Evolutionary conservation across 1,140 invertebrate genomes (phyloP).

Genomic region (Pararge aegeria): DNA sequence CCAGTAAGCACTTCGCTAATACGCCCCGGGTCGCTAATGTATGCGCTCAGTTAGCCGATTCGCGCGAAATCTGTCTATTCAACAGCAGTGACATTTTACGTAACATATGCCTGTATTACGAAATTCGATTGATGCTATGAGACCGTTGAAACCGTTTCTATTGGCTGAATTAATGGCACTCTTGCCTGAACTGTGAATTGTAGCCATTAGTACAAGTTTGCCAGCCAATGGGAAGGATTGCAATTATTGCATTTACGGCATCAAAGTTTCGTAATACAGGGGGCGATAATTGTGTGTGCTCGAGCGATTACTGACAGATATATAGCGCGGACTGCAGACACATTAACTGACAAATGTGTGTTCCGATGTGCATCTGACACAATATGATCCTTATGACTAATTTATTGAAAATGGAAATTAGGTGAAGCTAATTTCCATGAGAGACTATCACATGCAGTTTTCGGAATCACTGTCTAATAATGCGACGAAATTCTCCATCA

Average conservation of each 20-base stretch:
- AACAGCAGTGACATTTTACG: constrained; percentile 42
- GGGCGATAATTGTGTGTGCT: constrained; percentile 7
- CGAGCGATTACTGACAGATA: constrained; percentile 11
- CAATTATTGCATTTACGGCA: background rate
- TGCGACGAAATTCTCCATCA: too few species aligned
- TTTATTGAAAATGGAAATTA: constrained; percentile 12
- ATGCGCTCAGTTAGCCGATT: constrained; percentile 24
- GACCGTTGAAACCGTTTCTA: constrained; percentile 15
- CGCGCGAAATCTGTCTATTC: constrained; percentile 39
- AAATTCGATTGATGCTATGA: constrained; percentile 38
- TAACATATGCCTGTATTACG: constrained; percentile 7
- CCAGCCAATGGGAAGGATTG: background rate
- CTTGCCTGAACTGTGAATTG: background rate
- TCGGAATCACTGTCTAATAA: background rate
- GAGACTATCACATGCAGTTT: background rate
- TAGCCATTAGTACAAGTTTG: background rate
- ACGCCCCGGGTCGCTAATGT: constrained; percentile 44
- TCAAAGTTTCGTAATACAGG: background rate
- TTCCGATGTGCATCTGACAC: constrained; percentile 7
- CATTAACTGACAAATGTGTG: constrained; percentile 12
- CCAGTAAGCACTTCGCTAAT: constrained; percentile 19
- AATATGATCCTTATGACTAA: constrained; percentile 5
- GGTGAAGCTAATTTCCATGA: background rate
- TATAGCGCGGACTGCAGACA: constrained; percentile 7
- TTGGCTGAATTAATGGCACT: background rate